Evolutionary conservation across 2,888 invertebrate genomes (phyloP).

Genomic region (Himalopsyche anomala): DNA sequence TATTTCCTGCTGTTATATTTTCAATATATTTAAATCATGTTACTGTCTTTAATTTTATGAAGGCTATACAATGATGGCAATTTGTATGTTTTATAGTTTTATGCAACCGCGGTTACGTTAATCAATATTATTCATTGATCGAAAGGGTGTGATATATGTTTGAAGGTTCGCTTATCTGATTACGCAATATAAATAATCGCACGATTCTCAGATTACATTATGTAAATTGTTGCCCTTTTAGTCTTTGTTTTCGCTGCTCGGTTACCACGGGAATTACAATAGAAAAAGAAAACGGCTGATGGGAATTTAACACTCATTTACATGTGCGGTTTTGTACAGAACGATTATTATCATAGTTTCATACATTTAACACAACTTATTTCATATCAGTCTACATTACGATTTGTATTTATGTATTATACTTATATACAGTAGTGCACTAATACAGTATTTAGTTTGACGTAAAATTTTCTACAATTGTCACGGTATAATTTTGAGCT

Average conservation of each 20-base stretch:
- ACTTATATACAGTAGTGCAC: too few relatives aligned
- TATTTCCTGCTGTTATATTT: neutral
- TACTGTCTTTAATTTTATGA: neutral
- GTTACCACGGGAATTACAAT: constrained; percentile 37
- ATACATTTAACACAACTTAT: constrained; percentile 17
- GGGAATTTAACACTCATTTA: constrained; percentile 11
- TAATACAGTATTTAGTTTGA: too few relatives aligned
- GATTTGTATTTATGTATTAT: too few relatives aligned
- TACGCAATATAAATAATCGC: constrained; percentile 43
- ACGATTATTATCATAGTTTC: constrained; percentile 4
- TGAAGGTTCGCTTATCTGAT: constrained; percentile 38
- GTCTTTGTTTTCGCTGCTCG: constrained; percentile 31
- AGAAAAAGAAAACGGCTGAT: constrained; percentile 29
- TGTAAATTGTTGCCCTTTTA: constrained; percentile 46
- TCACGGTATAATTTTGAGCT: too few relatives aligned
- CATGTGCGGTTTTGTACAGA: constrained; percentile 12
- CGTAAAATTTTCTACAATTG: too few relatives aligned
- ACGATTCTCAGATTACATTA: constrained; percentile 46
- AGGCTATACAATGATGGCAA: neutral
- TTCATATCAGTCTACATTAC: neutral
- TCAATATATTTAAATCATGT: neutral
- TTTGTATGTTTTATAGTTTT: neutral
- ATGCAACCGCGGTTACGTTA: neutral
- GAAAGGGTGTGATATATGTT: constrained; percentile 37
- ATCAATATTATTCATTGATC: neutral